Evolutionary conservation across 2,797 vertebrate species (phyloP).

Genomic region (Huso huso): DNA sequence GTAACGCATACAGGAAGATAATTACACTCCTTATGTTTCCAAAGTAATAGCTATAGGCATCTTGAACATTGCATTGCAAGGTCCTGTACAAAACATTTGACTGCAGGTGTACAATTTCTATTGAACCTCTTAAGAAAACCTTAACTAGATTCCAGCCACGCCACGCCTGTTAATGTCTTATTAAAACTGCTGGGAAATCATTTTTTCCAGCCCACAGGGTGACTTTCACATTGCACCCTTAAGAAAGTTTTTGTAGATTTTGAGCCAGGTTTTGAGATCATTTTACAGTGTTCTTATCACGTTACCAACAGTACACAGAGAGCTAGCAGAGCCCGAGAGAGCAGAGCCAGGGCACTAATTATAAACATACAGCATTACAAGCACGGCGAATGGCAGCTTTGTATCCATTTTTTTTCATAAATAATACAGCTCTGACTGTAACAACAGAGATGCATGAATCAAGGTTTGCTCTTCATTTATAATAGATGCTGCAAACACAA

Average conservation of each 20-base stretch:
- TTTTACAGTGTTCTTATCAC: conserved; percentile 26
- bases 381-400: neutral
- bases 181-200: conserved; percentile 26
- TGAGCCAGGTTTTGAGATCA: conserved; percentile 22
- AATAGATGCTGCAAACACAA: too few species aligned
- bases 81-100: conserved; percentile 28
- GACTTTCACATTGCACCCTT: conserved; percentile 27
- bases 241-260: conserved; percentile 39
- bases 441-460: too few species aligned
- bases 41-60: too few species aligned
- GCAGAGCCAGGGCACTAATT: conserved; percentile 22
- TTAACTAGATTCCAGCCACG: conserved; percentile 12
- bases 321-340: conserved; percentile 27
- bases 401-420: too few species aligned
- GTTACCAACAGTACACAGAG: conserved; percentile 32
- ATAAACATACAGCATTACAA: conserved; percentile 10
- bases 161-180: conserved; percentile 38
- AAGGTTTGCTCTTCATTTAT: too few species aligned
- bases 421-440: too few species aligned
- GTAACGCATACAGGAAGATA: too few species aligned
- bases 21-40: too few species aligned
- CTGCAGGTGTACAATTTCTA: conserved; percentile 40
- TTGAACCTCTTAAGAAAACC: conserved; percentile 29
- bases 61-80: conserved; percentile 36
- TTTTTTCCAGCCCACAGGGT: conserved; percentile 3